Conservation (phyloP, 2,113 vertebrate genomes). For the Neolamprologus toae region DNA sequence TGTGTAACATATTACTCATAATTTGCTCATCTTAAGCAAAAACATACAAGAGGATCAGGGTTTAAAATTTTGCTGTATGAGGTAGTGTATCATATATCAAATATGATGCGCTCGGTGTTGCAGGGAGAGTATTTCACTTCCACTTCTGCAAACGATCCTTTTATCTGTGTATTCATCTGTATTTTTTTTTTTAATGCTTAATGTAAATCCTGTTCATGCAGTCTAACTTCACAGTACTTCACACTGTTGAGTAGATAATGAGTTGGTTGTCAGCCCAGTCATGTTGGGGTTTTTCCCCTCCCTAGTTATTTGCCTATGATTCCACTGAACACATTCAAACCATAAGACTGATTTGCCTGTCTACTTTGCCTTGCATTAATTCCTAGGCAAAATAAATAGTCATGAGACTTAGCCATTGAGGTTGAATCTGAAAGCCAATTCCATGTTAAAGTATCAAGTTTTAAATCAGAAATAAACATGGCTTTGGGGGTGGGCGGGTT, state of each 20-base stretch:
- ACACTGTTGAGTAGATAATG: not conserved
- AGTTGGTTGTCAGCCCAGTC: not conserved
- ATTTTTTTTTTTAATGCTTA: not conserved
- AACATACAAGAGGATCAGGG: not conserved
- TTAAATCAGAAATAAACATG: not conserved
- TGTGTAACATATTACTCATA: not conserved
- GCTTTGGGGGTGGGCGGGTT: not conserved
- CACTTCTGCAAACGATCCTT: not conserved
- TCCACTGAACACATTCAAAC: not conserved
- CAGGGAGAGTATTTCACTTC: not conserved
- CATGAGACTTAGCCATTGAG: not conserved
- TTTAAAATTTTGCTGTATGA: not conserved
- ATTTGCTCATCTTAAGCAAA: not conserved
- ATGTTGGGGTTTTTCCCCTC: fast-evolving
- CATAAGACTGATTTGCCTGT: not conserved
- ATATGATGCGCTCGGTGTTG: not conserved
- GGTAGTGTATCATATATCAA: not conserved
- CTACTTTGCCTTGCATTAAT: not conserved
- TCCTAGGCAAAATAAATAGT: not conserved
- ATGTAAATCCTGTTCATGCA: not conserved
- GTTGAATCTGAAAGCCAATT: not conserved
- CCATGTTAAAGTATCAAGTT: not conserved
- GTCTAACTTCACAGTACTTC: not conserved
- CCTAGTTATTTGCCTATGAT: not conserved
- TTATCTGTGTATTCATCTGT: not conserved